Base-by-base conservation (phyloP, 2,888 invertebrate genomes). In the Hypsopygia costalis region DNA sequence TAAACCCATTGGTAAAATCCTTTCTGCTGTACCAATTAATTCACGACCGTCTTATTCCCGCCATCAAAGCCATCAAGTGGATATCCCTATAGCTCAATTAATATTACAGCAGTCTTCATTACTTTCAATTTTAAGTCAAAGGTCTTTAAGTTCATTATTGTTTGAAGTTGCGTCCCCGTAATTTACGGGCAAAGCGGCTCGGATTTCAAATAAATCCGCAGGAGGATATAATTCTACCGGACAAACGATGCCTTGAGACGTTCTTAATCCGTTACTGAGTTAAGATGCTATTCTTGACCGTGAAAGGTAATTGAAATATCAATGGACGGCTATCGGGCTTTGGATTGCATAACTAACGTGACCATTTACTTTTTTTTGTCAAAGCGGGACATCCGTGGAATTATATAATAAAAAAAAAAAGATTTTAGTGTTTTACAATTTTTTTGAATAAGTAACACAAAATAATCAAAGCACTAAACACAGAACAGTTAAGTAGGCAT, bases 141-240 rank as follows among this genome's bases (percentile, higher is more conserved):
- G 0, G 0, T 0, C 0, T 29, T 35, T 51, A 37, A 44, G 57
- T 42, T 34, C 11, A 49, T 35, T 52, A 47, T 36, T 1, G 6
- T 10, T 27, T 36, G 36, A 8, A 29, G 34, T 25, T 12, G n/a
- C 44, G 47, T 41, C 33, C 41, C n/a, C 21, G n/a, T 50, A 49
- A 44, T 53, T 55, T 44, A 48, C 40, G 52, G 53, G 55, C 55
- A 56, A 52, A 55, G 51, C 53, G 57, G 49, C 49, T 62, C 55
- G 49, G 47, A 55, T 59, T 59, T 58, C 58, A 47, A 52, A 46
- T 40, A 47, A 48, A 46, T 52, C 34, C 37, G 35, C 37, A 22
- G 20, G 30, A n/a, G 11, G 21, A 22, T 20, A 30, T 21, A 36
- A 36, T 36, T 36, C 20, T 21, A 28, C 20, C 20, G 8, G 36